A percentile compares a stretch with the other conserved stretches of the same genome.
Evolutionary conservation across 2,113 vertebrate genomes (phyloP).

Genomic region (Anolis sagrei): DNA sequence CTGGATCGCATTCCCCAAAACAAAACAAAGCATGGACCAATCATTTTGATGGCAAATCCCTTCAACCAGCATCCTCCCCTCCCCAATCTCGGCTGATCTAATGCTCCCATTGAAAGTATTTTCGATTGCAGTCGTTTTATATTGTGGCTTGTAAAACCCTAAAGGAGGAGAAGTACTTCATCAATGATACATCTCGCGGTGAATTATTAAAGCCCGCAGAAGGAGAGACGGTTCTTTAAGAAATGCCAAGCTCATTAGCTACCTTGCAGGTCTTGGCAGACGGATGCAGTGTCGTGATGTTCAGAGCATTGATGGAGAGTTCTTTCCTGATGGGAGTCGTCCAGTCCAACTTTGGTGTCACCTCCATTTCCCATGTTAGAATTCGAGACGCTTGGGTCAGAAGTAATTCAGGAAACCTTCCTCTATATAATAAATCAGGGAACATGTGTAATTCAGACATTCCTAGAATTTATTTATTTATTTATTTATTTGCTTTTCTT

Average conservation of each 20-base stretch:
- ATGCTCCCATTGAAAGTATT: background rate
- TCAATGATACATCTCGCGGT: background rate
- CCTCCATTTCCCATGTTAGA: background rate
- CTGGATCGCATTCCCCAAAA: background rate
- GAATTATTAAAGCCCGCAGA: background rate
- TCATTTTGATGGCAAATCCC: conserved; percentile 34
- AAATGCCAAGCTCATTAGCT: background rate
- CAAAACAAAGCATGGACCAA: background rate
- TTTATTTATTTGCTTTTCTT: too few species aligned
- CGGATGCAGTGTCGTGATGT: background rate
- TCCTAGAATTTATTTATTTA: too few species aligned
- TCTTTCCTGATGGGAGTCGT: background rate
- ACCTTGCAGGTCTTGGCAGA: background rate
- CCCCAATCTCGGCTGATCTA: conserved; percentile 28
- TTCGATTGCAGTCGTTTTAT: background rate
- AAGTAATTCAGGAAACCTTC: too few species aligned
- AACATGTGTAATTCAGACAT: too few species aligned
- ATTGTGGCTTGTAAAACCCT: background rate
- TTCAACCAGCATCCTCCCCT: conserved; percentile 1
- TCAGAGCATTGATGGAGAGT: background rate
- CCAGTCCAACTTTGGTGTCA: background rate
- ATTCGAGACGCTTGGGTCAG: too few species aligned
- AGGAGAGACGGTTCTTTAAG: background rate
- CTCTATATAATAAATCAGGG: too few species aligned
- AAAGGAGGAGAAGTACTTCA: background rate